Evolutionary conservation across 2,797 vertebrate genomes (phyloP), one percentile per base, ranked within the genome.

Genomic region (Melanotaenia boesemani): DNA sequence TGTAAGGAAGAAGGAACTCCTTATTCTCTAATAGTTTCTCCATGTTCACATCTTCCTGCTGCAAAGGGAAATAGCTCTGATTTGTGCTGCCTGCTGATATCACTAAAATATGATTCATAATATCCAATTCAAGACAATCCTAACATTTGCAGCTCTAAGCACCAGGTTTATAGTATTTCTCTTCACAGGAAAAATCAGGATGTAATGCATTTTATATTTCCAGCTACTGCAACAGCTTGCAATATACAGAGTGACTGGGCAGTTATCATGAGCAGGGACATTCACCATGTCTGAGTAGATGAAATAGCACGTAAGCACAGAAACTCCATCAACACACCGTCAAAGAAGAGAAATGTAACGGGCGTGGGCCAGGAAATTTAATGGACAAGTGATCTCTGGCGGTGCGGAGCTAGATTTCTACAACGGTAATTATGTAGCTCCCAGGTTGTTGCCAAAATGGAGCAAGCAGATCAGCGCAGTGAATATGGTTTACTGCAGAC

Each of bases 201-300:
- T 69, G 24, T 65, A 52, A 80, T 78, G 69, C 72, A 41, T 81
- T 85, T 84, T 77, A 83, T 80, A 67, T 77, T 80, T 89, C 73
- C 84, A 90, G 82, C 74, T 89, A 86, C 84, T 80, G 39, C 72
- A 73, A 77, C 86, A 91, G 90, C 81, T 84, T 89, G 86, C 68
- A 76, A 77, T 78, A 84, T 88, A 84, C 75, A 76, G 72, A 71
- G 64, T 60, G 69, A 76, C 70, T 4, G 77, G 61, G 62, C 70
- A 73, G 74, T 84, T 83, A 77, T 79, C 63, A 70, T 62, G 79
- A 67, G 57, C 67, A 74, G 66, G 5, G 20, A 67, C 55, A 67
- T 63, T 73, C 63, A 32, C 44, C 32, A 15, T 36, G 46, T 72
- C 72, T 65, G 70, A 60, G 63, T 20, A 65, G 24, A 83, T 50